Percentiles rank a stretch among this genome's conserved stretches.
phyloP scores from a whole-genome alignment of 2,888 invertebrate species.

The Hyposoter dolosus region DNA sequence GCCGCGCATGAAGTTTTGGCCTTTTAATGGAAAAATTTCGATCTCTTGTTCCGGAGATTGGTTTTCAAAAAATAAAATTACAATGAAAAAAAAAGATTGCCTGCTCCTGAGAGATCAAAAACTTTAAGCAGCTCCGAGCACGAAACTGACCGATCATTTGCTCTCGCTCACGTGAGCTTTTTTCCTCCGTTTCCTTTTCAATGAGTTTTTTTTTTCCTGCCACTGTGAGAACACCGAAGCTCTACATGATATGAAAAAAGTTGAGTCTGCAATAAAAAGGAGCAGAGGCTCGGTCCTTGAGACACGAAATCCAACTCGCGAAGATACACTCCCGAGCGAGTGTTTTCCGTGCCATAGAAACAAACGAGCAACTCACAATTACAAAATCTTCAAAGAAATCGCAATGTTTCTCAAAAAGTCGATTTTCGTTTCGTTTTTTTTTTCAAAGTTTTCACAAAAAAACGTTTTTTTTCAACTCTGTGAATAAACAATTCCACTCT shows the following conservation, averaged over 20 bases:
- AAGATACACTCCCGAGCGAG: background rate
- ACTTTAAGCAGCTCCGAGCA: background rate
- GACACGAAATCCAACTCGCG: conserved; percentile 12
- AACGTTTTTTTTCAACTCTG: background rate
- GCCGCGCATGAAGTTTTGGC: too few relatives aligned
- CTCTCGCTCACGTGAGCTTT: background rate
- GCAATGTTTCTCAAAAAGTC: background rate
- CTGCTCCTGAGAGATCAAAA: background rate
- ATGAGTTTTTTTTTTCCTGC: background rate
- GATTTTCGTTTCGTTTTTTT: background rate
- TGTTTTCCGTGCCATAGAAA: background rate
- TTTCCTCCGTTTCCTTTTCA: background rate
- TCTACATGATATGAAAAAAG: conserved; percentile 58
- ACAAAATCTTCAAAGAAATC: background rate
- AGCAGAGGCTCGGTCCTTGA: conserved; percentile 16
- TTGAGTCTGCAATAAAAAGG: conserved; percentile 57
- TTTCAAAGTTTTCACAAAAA: background rate
- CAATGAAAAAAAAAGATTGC: background rate
- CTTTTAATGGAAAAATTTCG: too few relatives aligned
- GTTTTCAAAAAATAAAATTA: background rate
- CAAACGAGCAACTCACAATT: background rate
- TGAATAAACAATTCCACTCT: background rate
- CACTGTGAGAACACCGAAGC: conserved; percentile 36
- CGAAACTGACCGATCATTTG: conserved; percentile 2
- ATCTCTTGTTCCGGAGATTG: too few relatives aligned